Percentiles rank a stretch among this genome's conserved stretches.
Conservation (phyloP, 2,888 invertebrate genomes). For the Ceraclea dissimilis region DNA sequence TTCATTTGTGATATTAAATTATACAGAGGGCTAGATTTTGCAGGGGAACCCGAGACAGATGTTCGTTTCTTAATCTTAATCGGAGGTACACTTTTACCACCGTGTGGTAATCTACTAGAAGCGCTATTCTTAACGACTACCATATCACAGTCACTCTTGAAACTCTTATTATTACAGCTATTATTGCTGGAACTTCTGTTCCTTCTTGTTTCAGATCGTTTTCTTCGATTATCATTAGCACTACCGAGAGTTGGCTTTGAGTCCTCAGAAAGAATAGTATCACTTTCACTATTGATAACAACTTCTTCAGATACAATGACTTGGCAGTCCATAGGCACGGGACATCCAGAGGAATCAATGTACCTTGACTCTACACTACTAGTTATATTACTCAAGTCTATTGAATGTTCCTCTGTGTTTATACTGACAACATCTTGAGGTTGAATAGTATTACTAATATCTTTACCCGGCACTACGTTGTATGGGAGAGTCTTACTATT, state of each 20-base stretch:
- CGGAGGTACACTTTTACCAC: slow-evolving; percentile 3
- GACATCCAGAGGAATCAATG: slow-evolving; percentile 10
- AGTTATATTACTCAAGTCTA: slow-evolving; percentile 1
- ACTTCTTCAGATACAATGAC: slow-evolving; percentile 15
- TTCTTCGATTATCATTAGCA: not conserved
- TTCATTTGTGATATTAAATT: slow-evolving; percentile 19
- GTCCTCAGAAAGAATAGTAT: not conserved
- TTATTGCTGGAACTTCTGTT: not conserved
- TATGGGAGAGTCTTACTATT: not conserved
- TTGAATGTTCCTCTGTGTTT: not conserved
- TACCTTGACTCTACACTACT: slow-evolving; percentile 8
- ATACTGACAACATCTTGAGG: not conserved
- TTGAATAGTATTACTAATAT: slow-evolving; percentile 7
- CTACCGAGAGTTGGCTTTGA: not conserved
- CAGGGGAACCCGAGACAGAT: slow-evolving; percentile 1
- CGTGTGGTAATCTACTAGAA: slow-evolving; percentile 6
- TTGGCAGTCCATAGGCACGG: slow-evolving; percentile 10
- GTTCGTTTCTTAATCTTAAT: slow-evolving; percentile 10
- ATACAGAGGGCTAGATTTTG: slow-evolving; percentile 18
- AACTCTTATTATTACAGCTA: slow-evolving; percentile 4
- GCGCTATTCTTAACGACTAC: slow-evolving; percentile 4
- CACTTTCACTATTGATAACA: slow-evolving; percentile 9
- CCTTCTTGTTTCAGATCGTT: not conserved
- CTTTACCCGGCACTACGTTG: slow-evolving; percentile 9
- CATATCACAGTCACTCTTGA: slow-evolving; percentile 15